Evolutionary conservation across 2,113 vertebrate species (phyloP), one percentile per base, ranked within the genome.

Genomic region (Psittacula cyanocephala): DNA sequence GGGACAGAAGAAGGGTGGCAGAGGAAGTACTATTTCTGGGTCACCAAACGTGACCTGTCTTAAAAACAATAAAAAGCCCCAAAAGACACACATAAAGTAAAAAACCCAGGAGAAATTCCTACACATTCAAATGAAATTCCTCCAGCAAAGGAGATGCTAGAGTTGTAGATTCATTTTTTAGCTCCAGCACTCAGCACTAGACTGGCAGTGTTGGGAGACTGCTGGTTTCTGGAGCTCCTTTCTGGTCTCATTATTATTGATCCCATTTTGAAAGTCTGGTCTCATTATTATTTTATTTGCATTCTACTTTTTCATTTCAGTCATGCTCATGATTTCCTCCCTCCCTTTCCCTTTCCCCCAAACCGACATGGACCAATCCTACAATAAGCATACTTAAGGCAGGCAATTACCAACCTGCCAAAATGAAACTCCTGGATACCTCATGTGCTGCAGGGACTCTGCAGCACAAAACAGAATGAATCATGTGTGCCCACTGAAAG

Each of bases 401-500:
- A 82, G 74, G 60, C 70, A 31, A 86, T 72, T 86, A 65, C 91
- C 65, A 69, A 7, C 37, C 10, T 50, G 67, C 79, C 62, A 53
- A 47, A 46, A 76, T 16, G 86, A 33, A 91, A 35, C 64, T 69
- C 91, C 13, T 37, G 2, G 82, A 33, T 64, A 46, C 47, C 79
- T 59, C 0, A 6, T n/a, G 53, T 6, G 81, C 92, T 79, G 92
- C 74, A 44, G 84, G 81, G 90, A 88, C 90, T 84, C 68, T 57
- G 71, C 86, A 80, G 95, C 90, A 85, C 87, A 41, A 52, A 84
- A 63, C 7, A 37, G 76, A 80, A 72, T 89, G 91, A 94, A 71
- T 88, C 91, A 77, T 60, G 85, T 89, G 91, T 70, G 92, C 88
- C 91, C 87, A n/a, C 27, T 25, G 93, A 88, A 95, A 97, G 89